These are phyloP conservation scores for Drosophila cardini DNA, from an alignment of 1,140 invertebrate genomes.

Conservation along the genomic window DNA sequence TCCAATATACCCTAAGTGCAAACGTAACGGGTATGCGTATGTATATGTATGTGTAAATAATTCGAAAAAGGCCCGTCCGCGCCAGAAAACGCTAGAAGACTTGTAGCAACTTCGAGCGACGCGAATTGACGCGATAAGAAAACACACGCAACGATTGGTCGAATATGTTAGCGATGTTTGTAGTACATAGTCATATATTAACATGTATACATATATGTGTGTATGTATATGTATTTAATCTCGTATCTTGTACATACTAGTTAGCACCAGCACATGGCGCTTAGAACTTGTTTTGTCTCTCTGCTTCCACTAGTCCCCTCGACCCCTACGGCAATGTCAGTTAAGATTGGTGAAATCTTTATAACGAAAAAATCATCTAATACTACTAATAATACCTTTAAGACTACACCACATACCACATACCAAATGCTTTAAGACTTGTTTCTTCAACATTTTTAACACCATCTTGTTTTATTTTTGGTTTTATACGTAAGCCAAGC, in stretches of 20 bases:
- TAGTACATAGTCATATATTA: constrained; percentile 18
- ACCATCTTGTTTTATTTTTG: constrained; percentile 6
- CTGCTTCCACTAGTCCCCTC: too few species aligned
- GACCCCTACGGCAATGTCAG: constrained; percentile 3
- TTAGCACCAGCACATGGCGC: constrained; percentile 62
- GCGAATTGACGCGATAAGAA: constrained; percentile 59
- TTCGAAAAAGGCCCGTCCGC: constrained; percentile 14
- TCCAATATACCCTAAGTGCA: background rate
- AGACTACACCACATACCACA: too few species aligned
- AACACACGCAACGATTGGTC: constrained; percentile 41
- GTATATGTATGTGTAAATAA: constrained; percentile 2
- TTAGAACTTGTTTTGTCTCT: constrained; percentile 60
- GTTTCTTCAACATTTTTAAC: background rate
- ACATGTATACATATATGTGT: background rate
- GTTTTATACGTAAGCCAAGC: background rate
- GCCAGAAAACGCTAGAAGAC: constrained; percentile 66
- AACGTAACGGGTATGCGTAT: background rate
- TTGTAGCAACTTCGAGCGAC: constrained; percentile 22
- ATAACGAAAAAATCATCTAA: background rate
- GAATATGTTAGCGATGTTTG: constrained; percentile 29
- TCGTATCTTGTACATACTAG: constrained; percentile 46
- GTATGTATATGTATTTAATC: constrained; percentile 6
- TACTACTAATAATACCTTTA: background rate
- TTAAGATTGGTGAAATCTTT: constrained; percentile 11
- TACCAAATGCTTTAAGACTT: background rate